A percentile compares a stretch with the other conserved stretches of the same genome.
These are phyloP conservation scores for Ectobius pallidus DNA, from an alignment of 2,888 invertebrate genomes.

Conservation along the genomic window DNA sequence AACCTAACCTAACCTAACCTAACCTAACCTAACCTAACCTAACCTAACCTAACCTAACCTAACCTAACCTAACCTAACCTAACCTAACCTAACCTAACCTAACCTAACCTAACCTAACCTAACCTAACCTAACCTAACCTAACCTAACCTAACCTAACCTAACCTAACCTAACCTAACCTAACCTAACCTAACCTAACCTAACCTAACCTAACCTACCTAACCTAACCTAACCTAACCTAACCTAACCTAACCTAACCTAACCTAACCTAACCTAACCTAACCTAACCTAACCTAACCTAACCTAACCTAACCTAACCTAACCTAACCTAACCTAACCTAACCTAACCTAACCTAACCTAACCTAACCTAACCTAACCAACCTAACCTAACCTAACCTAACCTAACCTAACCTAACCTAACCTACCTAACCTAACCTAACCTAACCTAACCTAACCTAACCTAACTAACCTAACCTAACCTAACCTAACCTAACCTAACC, in stretches of 20 bases:
- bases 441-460: conserved; percentile 36
- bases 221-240: neutral
- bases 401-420: conserved; percentile 43
- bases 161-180: conserved; percentile 38
- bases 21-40: neutral
- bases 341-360: conserved; percentile 42
- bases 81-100: conserved; percentile 9
- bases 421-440: conserved; percentile 42
- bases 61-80: conserved; percentile 18
- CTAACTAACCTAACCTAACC: conserved; percentile 41
- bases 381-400: conserved; percentile 43
- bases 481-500: conserved; percentile 26
- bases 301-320: conserved; percentile 43
- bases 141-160: conserved; percentile 17
- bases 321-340: conserved; percentile 44
- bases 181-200: conserved; percentile 10
- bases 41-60: conserved; percentile 24
- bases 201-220: conserved; percentile 39
- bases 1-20: neutral
- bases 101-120: neutral
- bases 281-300: conserved; percentile 43
- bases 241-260: conserved; percentile 38
- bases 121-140: conserved; percentile 31
- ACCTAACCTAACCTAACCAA: conserved; percentile 37
- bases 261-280: conserved; percentile 12